These are phyloP conservation scores for Canis aureus DNA, from an alignment of 2,113 vertebrate species.

Conservation along the genomic window DNA sequence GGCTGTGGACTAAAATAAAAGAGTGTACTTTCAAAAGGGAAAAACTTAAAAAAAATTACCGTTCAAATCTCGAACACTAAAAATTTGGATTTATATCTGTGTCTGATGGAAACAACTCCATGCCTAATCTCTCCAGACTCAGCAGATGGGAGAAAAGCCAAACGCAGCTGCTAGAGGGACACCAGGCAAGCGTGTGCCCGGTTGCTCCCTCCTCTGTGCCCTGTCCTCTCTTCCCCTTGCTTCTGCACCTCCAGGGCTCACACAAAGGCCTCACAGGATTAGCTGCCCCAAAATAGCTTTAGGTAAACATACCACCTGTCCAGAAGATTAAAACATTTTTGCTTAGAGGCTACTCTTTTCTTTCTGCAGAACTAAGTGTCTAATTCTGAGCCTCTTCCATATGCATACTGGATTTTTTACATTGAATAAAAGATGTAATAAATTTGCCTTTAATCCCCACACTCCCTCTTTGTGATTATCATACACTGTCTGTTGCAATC, in stretches of 20 bases:
- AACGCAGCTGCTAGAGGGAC: neutral
- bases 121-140: neutral
- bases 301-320: slow-evolving; percentile 22
- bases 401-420: neutral
- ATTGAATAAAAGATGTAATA: neutral
- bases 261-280: slow-evolving; percentile 16
- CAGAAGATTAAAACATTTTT: neutral
- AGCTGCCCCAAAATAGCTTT: slow-evolving; percentile 38
- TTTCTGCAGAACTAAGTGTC: neutral
- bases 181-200: neutral
- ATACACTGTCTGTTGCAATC: neutral
- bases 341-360: neutral
- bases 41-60: neutral
- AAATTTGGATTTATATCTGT: neutral
- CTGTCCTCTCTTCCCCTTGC: neutral
- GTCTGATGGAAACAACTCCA: neutral
- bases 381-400: neutral
- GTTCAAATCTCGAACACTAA: neutral
- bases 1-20: slow-evolving; percentile 12
- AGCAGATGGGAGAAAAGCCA: neutral
- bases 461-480: neutral
- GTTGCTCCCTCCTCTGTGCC: neutral
- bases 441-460: neutral
- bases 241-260: neutral
- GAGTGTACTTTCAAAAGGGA: neutral